A percentile compares a stretch with the other conserved stretches of the same genome.
Conservation (phyloP, 2,888 invertebrate genomes). For the Nipponacmea schrenckii region DNA sequence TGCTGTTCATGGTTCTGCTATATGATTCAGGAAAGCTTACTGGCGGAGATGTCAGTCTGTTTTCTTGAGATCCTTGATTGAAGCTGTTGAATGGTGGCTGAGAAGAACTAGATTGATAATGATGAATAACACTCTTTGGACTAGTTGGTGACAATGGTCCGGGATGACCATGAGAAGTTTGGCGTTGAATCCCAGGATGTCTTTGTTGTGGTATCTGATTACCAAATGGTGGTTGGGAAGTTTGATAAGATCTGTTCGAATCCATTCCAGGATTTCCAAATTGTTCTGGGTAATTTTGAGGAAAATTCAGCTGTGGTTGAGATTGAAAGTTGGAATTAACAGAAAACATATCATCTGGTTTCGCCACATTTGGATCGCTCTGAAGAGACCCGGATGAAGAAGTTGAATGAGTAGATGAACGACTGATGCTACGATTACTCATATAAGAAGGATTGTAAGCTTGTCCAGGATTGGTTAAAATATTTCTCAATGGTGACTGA, state of each 20-base stretch:
- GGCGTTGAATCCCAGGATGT: too few species aligned
- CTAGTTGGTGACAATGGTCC: too few species aligned
- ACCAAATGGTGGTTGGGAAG: background rate
- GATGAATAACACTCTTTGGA: too few species aligned
- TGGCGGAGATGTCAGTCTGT: background rate
- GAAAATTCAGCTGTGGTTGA: background rate
- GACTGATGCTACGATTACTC: constrained; percentile 15
- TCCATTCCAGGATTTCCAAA: background rate
- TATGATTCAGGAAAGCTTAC: background rate
- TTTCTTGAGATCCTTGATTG: background rate
- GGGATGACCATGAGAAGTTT: too few species aligned
- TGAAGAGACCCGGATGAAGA: constrained; percentile 10
- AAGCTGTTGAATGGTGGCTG: background rate
- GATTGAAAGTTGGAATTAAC: background rate
- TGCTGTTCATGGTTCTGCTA: constrained; percentile 19
- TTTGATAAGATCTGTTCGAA: background rate
- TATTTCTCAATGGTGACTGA: background rate
- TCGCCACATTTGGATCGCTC: background rate
- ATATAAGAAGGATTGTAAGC: background rate
- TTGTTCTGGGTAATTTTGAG: background rate
- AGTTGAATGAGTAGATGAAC: constrained; percentile 14
- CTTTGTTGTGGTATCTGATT: background rate
- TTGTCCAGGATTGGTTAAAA: background rate
- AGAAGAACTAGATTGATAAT: background rate
- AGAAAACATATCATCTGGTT: background rate